These are phyloP conservation scores for Hemibagrus guttatus DNA, from an alignment of 2,797 vertebrate species.

Conservation along the genomic window DNA sequence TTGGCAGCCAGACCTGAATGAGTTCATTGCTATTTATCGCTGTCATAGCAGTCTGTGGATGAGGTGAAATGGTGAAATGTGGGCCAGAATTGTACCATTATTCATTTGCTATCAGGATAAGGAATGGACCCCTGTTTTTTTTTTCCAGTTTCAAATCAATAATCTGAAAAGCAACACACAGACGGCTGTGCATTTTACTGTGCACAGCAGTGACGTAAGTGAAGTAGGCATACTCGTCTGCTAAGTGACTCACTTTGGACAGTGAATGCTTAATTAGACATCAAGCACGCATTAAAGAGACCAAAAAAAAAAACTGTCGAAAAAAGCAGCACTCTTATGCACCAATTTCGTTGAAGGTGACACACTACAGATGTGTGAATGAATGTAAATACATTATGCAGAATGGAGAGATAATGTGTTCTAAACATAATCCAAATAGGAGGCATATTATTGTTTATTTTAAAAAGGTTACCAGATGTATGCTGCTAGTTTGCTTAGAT, in stretches of 20 bases:
- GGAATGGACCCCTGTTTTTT: background rate
- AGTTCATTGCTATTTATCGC: background rate
- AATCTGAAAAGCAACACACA: background rate
- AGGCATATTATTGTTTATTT: background rate
- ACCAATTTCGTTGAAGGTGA: background rate
- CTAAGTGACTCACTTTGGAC: background rate
- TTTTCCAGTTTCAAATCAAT: background rate
- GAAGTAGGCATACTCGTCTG: background rate
- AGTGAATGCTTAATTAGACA: background rate
- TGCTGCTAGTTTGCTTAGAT: background rate
- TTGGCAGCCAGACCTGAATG: conserved; percentile 10
- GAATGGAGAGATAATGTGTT: conserved; percentile 1
- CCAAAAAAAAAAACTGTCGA: background rate
- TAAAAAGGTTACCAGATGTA: background rate
- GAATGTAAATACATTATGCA: background rate
- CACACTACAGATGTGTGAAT: background rate
- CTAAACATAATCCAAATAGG: background rate
- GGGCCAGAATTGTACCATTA: background rate
- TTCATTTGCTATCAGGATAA: background rate
- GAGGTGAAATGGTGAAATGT: conserved; percentile 15
- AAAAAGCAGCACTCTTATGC: background rate
- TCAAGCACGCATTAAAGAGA: background rate
- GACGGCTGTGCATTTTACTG: background rate
- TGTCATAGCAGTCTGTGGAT: background rate
- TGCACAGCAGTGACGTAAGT: background rate